phyloP scores from a whole-genome alignment of 2,888 invertebrate genomes.

The Caenorhabditis sp. region DNA sequence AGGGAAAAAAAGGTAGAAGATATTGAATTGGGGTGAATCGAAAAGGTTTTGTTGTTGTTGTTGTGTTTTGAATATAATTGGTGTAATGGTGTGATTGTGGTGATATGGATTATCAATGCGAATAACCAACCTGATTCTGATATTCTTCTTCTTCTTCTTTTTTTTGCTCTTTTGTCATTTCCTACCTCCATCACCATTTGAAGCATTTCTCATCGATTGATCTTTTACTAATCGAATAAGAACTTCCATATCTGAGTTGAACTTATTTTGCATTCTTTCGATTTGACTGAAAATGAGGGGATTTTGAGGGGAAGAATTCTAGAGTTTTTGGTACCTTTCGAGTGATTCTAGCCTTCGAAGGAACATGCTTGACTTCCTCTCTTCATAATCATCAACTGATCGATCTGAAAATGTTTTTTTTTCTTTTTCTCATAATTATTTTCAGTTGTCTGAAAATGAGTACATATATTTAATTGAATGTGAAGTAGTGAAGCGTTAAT shows the following conservation, averaged over 20 bases:
- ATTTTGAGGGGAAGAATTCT: no score
- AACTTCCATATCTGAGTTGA: constrained; percentile 80
- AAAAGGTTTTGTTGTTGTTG: neutral
- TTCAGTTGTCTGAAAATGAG: no score
- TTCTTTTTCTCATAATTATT: no score
- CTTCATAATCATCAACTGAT: constrained; percentile 32
- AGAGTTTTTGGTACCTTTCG: no score
- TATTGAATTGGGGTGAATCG: no score
- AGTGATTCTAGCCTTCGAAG: constrained; percentile 33
- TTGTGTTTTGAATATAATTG: neutral
- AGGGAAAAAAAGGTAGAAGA: neutral
- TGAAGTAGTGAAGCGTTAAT: no score
- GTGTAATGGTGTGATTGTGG: neutral
- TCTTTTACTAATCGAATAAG: constrained; percentile 77
- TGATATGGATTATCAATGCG: neutral
- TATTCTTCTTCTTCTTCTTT: neutral
- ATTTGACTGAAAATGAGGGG: constrained; percentile 75
- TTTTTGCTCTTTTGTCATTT: constrained; percentile 9
- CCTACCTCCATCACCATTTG: constrained; percentile 38
- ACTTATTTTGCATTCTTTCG: constrained; percentile 79
- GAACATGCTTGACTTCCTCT: constrained; percentile 27
- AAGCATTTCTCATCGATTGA: constrained; percentile 9
- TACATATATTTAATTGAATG: no score
- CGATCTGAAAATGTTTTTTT: constrained; percentile 22
- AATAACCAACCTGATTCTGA: constrained; percentile 5